These are phyloP conservation scores for Luffia ferchaultella DNA, from an alignment of 2,888 invertebrate species.

Conservation along the genomic window DNA sequence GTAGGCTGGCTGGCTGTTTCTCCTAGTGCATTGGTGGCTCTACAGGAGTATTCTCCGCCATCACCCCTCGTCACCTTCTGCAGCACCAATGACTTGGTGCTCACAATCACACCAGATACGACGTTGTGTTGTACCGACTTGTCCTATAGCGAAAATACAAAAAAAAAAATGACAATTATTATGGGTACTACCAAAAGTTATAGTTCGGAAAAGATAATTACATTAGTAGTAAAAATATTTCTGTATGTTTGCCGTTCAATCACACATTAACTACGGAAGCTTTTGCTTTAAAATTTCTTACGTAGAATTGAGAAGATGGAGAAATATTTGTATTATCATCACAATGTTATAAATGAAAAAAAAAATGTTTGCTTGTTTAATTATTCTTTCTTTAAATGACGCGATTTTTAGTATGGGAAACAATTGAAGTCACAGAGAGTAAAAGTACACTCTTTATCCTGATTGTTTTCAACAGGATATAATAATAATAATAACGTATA, in stretches of 20 bases:
- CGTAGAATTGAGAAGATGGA: too few species aligned
- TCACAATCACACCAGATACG: conserved; percentile 85
- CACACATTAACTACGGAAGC: too few species aligned
- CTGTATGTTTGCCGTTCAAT: too few species aligned
- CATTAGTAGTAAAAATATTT: conserved; percentile 1
- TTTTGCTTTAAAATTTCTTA: conserved; percentile 1
- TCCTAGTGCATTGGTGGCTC: conserved; percentile 83
- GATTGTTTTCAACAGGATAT: too few species aligned
- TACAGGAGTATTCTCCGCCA: conserved; percentile 85
- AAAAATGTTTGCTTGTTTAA: too few species aligned
- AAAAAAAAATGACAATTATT: conserved; percentile 3
- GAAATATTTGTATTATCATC: too few species aligned
- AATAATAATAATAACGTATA: too few species aligned
- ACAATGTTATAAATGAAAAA: too few species aligned
- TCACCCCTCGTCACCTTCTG: conserved; percentile 85
- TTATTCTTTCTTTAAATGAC: too few species aligned
- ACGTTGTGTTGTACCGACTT: conserved; percentile 80
- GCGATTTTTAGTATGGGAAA: too few species aligned
- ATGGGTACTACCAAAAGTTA: conserved; percentile 1
- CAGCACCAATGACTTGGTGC: conserved; percentile 86
- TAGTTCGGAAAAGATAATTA: not conserved
- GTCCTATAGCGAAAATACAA: conserved; percentile 67
- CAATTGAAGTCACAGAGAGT: too few species aligned
- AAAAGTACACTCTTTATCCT: too few species aligned
- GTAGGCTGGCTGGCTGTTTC: conserved; percentile 83